These are phyloP conservation scores for Andricus curvator DNA, from an alignment of 2,888 invertebrate genomes.

Conservation along the genomic window DNA sequence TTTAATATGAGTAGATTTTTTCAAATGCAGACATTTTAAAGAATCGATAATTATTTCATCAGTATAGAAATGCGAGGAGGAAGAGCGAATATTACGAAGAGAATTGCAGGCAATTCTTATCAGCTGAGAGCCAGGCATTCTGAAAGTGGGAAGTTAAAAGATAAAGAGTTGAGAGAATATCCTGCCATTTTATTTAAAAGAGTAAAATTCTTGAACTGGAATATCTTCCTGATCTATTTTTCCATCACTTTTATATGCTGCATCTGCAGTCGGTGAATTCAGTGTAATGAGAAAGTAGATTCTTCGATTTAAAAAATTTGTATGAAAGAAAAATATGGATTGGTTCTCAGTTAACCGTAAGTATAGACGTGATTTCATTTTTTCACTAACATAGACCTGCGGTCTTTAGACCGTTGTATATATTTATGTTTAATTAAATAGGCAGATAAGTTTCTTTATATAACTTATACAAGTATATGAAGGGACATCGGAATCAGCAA, in stretches of 20 bases:
- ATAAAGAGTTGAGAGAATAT: slow-evolving; percentile 62
- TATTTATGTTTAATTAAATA: too few relatives aligned
- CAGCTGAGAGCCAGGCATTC: neutral
- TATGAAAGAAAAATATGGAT: too few relatives aligned
- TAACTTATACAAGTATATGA: too few relatives aligned
- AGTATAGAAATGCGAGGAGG: neutral
- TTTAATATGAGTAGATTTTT: neutral
- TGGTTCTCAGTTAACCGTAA: too few relatives aligned
- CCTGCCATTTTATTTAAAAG: slow-evolving; percentile 57
- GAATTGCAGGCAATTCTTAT: neutral
- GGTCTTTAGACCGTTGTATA: too few relatives aligned
- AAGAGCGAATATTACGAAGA: neutral
- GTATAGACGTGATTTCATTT: too few relatives aligned
- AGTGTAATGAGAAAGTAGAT: too few relatives aligned
- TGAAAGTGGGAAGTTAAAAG: slow-evolving; percentile 51
- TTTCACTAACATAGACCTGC: too few relatives aligned
- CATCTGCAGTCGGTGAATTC: neutral
- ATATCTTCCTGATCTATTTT: neutral
- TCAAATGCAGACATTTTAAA: neutral
- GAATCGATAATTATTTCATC: neutral
- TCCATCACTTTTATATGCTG: neutral
- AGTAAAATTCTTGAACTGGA: neutral
- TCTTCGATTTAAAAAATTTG: too few relatives aligned
- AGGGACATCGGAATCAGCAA: too few relatives aligned
- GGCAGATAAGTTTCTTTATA: too few relatives aligned